Base-by-base conservation (phyloP, 2,888 invertebrate species). In the Lepidochrysops patricia region DNA sequence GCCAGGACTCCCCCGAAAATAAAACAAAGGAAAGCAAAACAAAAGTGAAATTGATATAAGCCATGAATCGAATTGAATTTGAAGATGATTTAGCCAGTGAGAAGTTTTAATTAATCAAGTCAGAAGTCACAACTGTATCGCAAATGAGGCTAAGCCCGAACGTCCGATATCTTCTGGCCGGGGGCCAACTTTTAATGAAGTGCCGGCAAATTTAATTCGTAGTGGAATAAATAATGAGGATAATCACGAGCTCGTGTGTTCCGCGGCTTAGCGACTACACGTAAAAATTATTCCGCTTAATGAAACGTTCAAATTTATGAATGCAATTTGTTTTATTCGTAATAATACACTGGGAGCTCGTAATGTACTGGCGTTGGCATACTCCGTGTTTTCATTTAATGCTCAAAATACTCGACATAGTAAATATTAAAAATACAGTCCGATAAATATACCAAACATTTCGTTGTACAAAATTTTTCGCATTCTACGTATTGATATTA, bases 171-270 rank as follows among this genome's bases (percentile, higher is more conserved):
- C 68, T 64, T 63, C 66, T 70, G 70, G 69, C 61, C 64, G 25
- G 56, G 29, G 60, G 65, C 70, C 70, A 70, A 68, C 64, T 69
- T 70, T 69, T 70, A 70, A 70, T 68, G 69, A 70, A 67, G 65
- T 64, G 58, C 61, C 66, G 63, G 64, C 64, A 66, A 67, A 67
- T 68, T 69, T 68, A 66, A 69, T 69, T 69, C 68, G 65, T 66
- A 67, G 66, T 64, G 66, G 74, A 79, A 80, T 82, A 81, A 79
- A 76, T 78, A 77, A 79, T 74, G 70, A 70, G 69, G 66, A 70
- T 73, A 71, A 70, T 75, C 73, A 74, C 68, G 66, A 67, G 61
- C 63, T 62, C 65, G 64, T 67, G 66, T 60, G 60, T 66, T 64
- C 27, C 54, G 29, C 29, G 27, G 54, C 52, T 27, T 15, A 27